Percentiles rank a stretch among this genome's conserved stretches.
Evolutionary conservation across 2,888 invertebrate species (phyloP).

Genomic region (Dryobotodes eremita): DNA sequence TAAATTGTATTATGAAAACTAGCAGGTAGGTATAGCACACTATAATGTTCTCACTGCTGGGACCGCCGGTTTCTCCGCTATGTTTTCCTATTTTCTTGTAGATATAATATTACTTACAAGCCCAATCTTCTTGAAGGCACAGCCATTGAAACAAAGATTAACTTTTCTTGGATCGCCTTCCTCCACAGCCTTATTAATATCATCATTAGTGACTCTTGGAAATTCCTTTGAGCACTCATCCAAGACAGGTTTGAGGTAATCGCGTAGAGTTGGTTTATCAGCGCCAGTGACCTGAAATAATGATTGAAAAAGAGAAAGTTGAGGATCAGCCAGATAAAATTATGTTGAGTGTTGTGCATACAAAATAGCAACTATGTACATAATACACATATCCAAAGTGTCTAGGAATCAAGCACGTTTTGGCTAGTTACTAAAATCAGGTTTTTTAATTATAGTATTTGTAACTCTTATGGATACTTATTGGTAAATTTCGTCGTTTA

Average conservation of each 20-base stretch:
- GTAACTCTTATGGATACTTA: too few relatives aligned
- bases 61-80: neutral
- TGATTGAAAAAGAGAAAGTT: neutral
- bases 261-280: conserved; percentile 19
- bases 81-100: neutral
- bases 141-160: conserved; percentile 50
- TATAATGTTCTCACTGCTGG: neutral
- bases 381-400: too few relatives aligned
- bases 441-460: too few relatives aligned
- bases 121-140: conserved; percentile 39
- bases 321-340: neutral
- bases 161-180: conserved; percentile 9
- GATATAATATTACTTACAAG: conserved; percentile 31
- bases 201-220: conserved; percentile 22
- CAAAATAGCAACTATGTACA: neutral
- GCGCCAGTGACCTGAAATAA: conserved; percentile 45
- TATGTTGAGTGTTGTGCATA: neutral
- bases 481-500: too few relatives aligned
- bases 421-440: too few relatives aligned
- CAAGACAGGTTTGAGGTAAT: conserved; percentile 32
- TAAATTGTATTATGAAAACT: neutral
- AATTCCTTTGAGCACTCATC: conserved; percentile 45
- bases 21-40: neutral
- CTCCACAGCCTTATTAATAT: conserved; percentile 41
- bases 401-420: too few relatives aligned